These are phyloP conservation scores for Drosophila subquinaria DNA, from an alignment of 2,888 invertebrate species.

Conservation along the genomic window DNA sequence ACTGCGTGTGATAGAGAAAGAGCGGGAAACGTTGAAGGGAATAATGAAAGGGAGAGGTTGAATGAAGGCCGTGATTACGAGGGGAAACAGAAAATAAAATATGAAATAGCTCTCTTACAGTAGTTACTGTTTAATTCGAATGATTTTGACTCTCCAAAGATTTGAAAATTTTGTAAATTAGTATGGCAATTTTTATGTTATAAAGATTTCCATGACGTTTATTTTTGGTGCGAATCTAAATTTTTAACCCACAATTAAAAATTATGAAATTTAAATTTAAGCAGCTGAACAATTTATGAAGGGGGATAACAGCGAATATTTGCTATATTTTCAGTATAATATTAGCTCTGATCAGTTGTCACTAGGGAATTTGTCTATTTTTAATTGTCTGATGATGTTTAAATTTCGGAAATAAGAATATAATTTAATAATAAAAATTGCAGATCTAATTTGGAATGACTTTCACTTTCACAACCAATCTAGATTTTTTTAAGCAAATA, in stretches of 20 bases:
- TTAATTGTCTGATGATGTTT: not conserved
- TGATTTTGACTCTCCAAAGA: not conserved
- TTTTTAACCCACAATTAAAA: constrained; percentile 2
- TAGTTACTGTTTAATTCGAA: not conserved
- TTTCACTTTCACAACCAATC: constrained; percentile 3
- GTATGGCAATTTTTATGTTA: not conserved
- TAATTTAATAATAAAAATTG: not conserved
- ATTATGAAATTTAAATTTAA: not conserved
- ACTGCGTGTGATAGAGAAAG: not conserved
- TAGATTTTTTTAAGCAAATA: not conserved
- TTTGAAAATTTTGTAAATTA: not conserved
- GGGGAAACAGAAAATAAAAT: not conserved
- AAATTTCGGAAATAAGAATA: not conserved
- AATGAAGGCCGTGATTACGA: constrained; percentile 25
- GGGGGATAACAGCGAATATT: not conserved
- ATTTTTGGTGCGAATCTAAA: constrained; percentile 8
- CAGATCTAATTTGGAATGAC: not conserved
- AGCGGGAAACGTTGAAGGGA: not conserved
- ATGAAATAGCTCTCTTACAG: not conserved
- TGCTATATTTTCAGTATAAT: not conserved
- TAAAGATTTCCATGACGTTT: not conserved
- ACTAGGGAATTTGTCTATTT: not conserved
- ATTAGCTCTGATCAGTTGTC: not conserved
- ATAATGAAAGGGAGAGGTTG: constrained; percentile 1
- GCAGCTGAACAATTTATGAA: not conserved